Evolutionary conservation across 2,113 vertebrate genomes (phyloP), one percentile per base, ranked within the genome.

Genomic region (Aythya baeri): DNA sequence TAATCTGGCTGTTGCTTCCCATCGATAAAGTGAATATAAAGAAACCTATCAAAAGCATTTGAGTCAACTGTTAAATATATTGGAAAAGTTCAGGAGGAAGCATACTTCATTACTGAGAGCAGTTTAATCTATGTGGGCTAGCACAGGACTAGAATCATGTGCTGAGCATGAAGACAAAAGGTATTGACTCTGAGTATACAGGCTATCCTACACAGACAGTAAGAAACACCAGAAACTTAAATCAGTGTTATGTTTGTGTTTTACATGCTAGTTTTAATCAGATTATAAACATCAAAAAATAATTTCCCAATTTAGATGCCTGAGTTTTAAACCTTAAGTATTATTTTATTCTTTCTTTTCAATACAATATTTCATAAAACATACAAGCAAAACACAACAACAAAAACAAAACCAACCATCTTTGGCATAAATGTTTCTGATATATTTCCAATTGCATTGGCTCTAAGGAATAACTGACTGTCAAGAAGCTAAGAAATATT

Each of bases 181-280:
- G 2, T 18, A 13, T 13, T 73, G 10, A 20, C 82, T 76, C 31
- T 71, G 7, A 0, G 0, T 55, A 13, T 1, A 1, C 5, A 43
- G 15, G 23, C 34, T 71, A 12, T 66, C 21, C 31, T 78, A 12
- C 6, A 25, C 2, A 80, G 61, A 29, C 26, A 59, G 41, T 38
- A 17, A 66, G 34, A 6, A 70, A n/a, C 17, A 83, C 29, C 5
- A 44, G 49, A 68, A 83, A 50, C 25, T 13, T 49, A 50, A 43
- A 38, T 52, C 76, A 46, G 26, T 17, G 36, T 73, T 22, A 57
- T 25, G 3, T 36, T 59, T 78, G 34, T 70, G 9, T 29, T 82
- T 65, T 41, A 70, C 0, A 0, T 38, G 15, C 6, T 83, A 52
- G 4, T 83, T 92, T 86, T 57, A 89, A 58, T 43, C n/a, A n/a